Percentiles rank a stretch among this genome's conserved stretches.
Conservation (phyloP, 1,140 invertebrate genomes). For the Drosophila eugracilis region DNA sequence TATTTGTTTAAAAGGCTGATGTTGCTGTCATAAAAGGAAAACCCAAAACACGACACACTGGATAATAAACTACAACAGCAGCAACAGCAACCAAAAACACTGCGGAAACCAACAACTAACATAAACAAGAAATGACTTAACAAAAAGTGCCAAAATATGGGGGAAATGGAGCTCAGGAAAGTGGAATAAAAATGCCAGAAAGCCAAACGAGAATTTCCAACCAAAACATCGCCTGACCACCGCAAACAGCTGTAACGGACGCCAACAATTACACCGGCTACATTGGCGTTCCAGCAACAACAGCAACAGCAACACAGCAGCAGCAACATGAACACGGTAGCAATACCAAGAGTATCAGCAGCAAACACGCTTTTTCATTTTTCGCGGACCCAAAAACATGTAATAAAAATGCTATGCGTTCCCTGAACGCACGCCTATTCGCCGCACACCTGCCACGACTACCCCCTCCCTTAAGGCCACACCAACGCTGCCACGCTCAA, state of each 20-base stretch:
- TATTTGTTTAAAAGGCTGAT: constrained; percentile 38
- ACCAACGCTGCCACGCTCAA: constrained; percentile 16
- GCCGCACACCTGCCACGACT: neutral
- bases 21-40: constrained; percentile 55
- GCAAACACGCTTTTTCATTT: constrained; percentile 77
- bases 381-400: constrained; percentile 57
- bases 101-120: constrained; percentile 29
- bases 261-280: constrained; percentile 13
- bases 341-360: constrained; percentile 6
- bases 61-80: constrained; percentile 71
- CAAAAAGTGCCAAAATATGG: constrained; percentile 34
- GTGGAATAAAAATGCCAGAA: constrained; percentile 68
- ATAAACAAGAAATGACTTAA: constrained; percentile 32
- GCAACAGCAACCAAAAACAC: constrained; percentile 33
- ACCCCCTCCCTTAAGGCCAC: neutral
- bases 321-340: constrained; percentile 6
- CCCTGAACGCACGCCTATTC: constrained; percentile 1
- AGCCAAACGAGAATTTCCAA: constrained; percentile 75
- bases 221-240: constrained; percentile 70
- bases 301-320: constrained; percentile 3
- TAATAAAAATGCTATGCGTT: constrained; percentile 55
- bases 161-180: constrained; percentile 2
- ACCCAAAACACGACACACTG: constrained; percentile 55
- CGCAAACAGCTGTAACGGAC: constrained; percentile 77
- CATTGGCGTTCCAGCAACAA: constrained; percentile 4